A percentile compares a stretch with the other conserved stretches of the same genome.
Conservation (phyloP, 2,888 invertebrate species). For the Lithophane socia region DNA sequence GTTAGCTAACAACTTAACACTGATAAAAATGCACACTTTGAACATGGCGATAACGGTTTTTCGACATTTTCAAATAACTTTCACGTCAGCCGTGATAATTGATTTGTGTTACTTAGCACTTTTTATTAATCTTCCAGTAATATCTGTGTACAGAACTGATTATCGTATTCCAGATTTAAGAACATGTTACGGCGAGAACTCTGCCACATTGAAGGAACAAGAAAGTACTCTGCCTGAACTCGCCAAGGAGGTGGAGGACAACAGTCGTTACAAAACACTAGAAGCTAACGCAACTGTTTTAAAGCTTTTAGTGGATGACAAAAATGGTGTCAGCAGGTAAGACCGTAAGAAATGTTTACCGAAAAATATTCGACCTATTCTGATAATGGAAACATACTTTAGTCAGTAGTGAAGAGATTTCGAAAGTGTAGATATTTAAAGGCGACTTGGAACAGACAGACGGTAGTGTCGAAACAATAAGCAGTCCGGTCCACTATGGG, state of each 20-base stretch:
- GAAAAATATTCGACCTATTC: neutral
- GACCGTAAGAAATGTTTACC: slow-evolving; percentile 63
- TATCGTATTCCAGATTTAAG: slow-evolving; percentile 73
- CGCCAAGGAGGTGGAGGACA: slow-evolving; percentile 85
- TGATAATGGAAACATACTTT: neutral
- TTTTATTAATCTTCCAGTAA: slow-evolving; percentile 49
- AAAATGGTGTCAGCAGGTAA: slow-evolving; percentile 87
- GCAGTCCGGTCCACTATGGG: neutral
- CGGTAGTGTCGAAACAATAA: slow-evolving; percentile 8
- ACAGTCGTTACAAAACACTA: slow-evolving; percentile 87
- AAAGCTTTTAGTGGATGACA: slow-evolving; percentile 85
- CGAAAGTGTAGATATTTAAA: slow-evolving; percentile 17
- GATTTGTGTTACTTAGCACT: slow-evolving; percentile 61
- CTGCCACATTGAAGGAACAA: slow-evolving; percentile 66
- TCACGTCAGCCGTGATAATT: slow-evolving; percentile 66
- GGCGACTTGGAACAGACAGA: neutral
- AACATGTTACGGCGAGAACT: slow-evolving; percentile 72
- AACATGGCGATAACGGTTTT: slow-evolving; percentile 72
- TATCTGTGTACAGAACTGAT: slow-evolving; percentile 36
- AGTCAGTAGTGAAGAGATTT: slow-evolving; percentile 10
- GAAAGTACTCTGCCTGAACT: slow-evolving; percentile 79
- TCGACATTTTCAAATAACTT: slow-evolving; percentile 68
- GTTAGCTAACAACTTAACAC: slow-evolving; percentile 69
- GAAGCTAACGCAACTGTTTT: slow-evolving; percentile 87
- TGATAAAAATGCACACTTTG: slow-evolving; percentile 67